Base-by-base conservation (phyloP, 2,888 invertebrate species). In the Brenthis daphne region DNA sequence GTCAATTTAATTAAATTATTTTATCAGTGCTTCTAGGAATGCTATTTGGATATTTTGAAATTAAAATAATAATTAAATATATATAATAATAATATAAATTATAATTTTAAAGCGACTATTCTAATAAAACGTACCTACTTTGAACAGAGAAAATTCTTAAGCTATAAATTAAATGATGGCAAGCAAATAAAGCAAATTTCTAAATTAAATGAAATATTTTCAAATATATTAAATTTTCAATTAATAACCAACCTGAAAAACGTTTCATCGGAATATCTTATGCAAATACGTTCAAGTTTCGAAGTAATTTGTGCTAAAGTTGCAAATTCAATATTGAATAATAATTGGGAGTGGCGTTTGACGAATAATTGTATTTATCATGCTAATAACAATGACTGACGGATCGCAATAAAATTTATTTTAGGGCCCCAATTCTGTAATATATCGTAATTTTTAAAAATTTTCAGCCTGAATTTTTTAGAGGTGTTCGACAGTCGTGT, bases 241-340 rank as follows among this genome's bases (percentile, higher is more conserved):
- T 60, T 48, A 60, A 50, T 29, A 48, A 50, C 6, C 29, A 20
- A 29, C 29, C 50, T 29, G 60, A 33, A 29, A 60, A 60, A 63
- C 51, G 61, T 61, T 50, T 61, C 43, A 55, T 70, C 47, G 57
- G 29, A 60, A 70, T 71, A 73, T 69, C 51, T 63, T 70, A 72
- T 72, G 74, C 68, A 71, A 72, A 73, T 74, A 63, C 12, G 53
- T 65, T 54, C 57, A 69, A 70, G 66, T 74, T 72, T 69, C 60
- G 64, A 69, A 73, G 65, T 67, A 58, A 73, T 69, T 71, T 71
- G 64, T 63, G 65, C 57, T 57, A 63, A 72, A 69, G 67, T 74
- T 70, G 57, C 66, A 64, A 67, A 70, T 67, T 72, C 70, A 68
- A 72, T 74, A 70, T 72, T 70, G 68, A 74, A 69, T 67, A 67